Percentiles rank a stretch among this genome's conserved stretches.
Conservation (phyloP, 2,888 invertebrate genomes). For the Habrosyne pyritoides region DNA sequence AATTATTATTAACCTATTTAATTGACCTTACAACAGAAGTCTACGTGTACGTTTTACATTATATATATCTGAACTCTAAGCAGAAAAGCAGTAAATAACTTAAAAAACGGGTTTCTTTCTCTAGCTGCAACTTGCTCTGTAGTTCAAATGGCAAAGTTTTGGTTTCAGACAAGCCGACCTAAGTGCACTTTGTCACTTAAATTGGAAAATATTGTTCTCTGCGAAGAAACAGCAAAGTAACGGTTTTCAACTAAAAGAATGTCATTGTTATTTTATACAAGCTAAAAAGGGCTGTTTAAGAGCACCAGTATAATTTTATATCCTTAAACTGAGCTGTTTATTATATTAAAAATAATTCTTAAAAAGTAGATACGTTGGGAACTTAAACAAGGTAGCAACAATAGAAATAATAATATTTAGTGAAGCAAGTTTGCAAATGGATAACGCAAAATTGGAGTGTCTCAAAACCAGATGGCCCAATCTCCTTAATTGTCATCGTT, state of each 20-base stretch:
- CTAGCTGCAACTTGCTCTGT: constrained; percentile 64
- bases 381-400: too few relatives aligned
- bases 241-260: constrained; percentile 54
- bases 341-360: too few relatives aligned
- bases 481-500: neutral
- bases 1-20: too few relatives aligned
- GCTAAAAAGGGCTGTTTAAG: constrained; percentile 30
- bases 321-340: neutral
- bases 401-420: neutral
- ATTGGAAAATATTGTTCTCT: constrained; percentile 81
- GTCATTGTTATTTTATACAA: constrained; percentile 51
- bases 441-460: neutral
- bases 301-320: neutral
- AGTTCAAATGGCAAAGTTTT: constrained; percentile 80
- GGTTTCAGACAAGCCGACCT: constrained; percentile 77
- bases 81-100: constrained; percentile 41
- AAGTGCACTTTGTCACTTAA: constrained; percentile 83
- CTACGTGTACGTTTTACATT: too few relatives aligned
- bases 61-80: constrained; percentile 19
- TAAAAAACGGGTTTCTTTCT: constrained; percentile 46
- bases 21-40: too few relatives aligned
- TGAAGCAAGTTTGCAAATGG: neutral
- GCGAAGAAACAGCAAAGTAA: constrained; percentile 60
- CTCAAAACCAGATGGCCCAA: neutral
- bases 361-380: too few relatives aligned